Base-by-base conservation (phyloP, 2,797 vertebrate genomes). In the Danio aesculapii region DNA sequence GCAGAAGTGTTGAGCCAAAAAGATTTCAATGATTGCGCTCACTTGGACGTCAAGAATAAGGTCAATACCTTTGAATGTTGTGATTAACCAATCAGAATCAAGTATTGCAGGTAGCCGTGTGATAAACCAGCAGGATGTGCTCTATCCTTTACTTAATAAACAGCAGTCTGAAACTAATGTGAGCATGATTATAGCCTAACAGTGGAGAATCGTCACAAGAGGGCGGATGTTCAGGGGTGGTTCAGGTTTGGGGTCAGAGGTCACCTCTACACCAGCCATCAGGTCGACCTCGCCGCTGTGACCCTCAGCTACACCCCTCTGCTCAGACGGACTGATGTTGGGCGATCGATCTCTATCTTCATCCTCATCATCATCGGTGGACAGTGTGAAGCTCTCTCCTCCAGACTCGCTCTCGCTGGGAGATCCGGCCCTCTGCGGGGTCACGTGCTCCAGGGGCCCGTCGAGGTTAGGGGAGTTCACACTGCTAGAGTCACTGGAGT, bases 211-310 rank as follows among this genome's bases (percentile, higher is more conserved):
- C 30, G 63, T 46, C 5, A 81, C 47, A 13, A 14, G 50, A 44
- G 16, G 50, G 17, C 10, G 8, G 41, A 39, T 75, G 61, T 62
- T 50, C 30, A 49, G 62, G 59, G 81, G 21, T 30, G 81, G 21
- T 30, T 52, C 47, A 44, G 75, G 58, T 52, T 69, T 16, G 52
- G n/a, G 53, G 44, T 67, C 10, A 67, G 13, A 59, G 83, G 77
- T 96, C 95, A 98, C 96, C 96, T 97, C 95, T 84, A 92, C 92
- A 85, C 90, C 90, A 88, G 92, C 66, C 84, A 92, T 92, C 84
- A 95, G 93, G 82, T 91, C 86, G 83, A 89, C 87, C 81, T 95
- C 92, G 58, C 92, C 82, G 83, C 90, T 21, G 13, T 86, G 92
- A 75, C 81, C 70, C 12, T 90, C 85, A 61, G 90, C 84, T 58